phyloP scores from a whole-genome alignment of 2,888 invertebrate genomes.

The Oxycera nigricornis region DNA sequence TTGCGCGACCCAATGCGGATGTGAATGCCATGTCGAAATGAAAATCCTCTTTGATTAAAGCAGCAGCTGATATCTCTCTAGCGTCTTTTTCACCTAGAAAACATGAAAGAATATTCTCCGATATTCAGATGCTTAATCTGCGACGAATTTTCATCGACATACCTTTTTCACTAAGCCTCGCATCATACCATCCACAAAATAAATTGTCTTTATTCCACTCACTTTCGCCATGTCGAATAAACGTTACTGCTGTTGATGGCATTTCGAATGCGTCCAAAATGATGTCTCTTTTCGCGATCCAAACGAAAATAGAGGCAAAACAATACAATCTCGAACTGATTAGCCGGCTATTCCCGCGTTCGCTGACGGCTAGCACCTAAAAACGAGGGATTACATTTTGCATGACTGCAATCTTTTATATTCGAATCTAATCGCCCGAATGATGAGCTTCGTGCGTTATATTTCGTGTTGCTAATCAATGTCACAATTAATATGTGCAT shows the following conservation, averaged over 20 bases:
- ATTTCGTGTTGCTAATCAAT: background rate
- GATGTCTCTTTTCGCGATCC: background rate
- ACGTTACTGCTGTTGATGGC: conserved; percentile 60
- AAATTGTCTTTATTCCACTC: conserved; percentile 78
- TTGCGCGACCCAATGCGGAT: conserved; percentile 79
- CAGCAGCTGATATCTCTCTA: conserved; percentile 67
- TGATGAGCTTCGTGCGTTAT: conserved; percentile 19
- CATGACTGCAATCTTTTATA: conserved; percentile 23
- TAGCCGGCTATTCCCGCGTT: background rate
- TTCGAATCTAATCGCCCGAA: conserved; percentile 1
- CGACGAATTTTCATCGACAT: conserved; percentile 48
- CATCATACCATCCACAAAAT: conserved; percentile 79
- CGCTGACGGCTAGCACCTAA: conserved; percentile 4
- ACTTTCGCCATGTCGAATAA: conserved; percentile 76
- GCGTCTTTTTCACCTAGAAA: conserved; percentile 56
- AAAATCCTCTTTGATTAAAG: conserved; percentile 72
- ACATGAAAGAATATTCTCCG: background rate
- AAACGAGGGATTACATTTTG: background rate
- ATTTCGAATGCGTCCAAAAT: conserved; percentile 26
- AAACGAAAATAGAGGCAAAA: conserved; percentile 17
- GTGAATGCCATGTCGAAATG: conserved; percentile 83
- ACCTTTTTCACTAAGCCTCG: conserved; percentile 74
- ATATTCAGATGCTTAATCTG: background rate
- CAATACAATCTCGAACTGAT: conserved; percentile 9
- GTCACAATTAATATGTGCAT: background rate